Percentiles rank a stretch among this genome's conserved stretches.
Conservation (phyloP, 2,888 invertebrate genomes). For the Apeira syringaria region DNA sequence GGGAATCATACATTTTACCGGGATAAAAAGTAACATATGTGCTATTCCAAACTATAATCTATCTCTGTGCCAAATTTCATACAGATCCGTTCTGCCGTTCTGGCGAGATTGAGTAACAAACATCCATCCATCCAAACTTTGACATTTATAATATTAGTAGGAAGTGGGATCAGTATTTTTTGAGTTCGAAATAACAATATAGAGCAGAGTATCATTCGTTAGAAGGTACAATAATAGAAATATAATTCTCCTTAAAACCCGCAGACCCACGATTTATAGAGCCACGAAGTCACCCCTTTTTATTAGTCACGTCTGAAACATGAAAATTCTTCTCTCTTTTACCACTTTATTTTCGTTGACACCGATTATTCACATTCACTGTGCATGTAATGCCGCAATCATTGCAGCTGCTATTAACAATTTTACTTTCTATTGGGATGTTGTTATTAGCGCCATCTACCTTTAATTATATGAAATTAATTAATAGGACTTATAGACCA, state of each 20-base stretch:
- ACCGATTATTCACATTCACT: constrained; percentile 40
- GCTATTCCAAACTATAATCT: no score
- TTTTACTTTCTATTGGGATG: constrained; percentile 13
- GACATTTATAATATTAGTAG: no score
- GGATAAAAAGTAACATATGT: no score
- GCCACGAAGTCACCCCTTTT: constrained; percentile 61
- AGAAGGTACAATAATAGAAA: constrained; percentile 61
- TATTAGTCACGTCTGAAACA: constrained; percentile 71
- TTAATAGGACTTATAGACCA: no score
- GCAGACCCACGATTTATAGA: constrained; percentile 63
- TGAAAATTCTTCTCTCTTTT: constrained; percentile 52
- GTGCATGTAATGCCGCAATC: constrained; percentile 20
- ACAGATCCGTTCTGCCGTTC: no score
- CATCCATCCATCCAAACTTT: no score
- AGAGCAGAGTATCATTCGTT: constrained; percentile 37
- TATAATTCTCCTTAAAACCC: constrained; percentile 63
- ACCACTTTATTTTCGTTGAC: constrained; percentile 44
- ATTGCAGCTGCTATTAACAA: constrained; percentile 20
- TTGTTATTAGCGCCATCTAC: no score
- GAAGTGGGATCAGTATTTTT: neutral
- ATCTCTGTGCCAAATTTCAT: no score
- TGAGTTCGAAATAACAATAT: neutral
- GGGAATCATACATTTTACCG: neutral
- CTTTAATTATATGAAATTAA: no score
- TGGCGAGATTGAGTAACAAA: no score